phyloP scores from a whole-genome alignment of 2,113 vertebrate genomes.

The Sclerurus mexicanus region DNA sequence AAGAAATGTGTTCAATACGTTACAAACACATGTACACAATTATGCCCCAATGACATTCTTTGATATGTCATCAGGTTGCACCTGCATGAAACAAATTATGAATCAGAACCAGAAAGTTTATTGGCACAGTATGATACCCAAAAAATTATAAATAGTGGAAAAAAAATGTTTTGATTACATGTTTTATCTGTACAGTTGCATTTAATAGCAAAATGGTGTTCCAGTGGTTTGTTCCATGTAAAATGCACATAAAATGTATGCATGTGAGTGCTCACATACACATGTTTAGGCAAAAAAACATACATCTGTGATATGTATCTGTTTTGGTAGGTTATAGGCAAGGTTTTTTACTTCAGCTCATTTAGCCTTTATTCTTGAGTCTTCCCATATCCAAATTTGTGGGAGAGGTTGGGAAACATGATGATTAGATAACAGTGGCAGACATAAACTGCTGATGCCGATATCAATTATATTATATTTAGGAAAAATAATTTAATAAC shows the following conservation, averaged over 20 bases:
- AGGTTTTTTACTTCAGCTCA: background rate
- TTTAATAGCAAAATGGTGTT: background rate
- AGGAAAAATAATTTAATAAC: constrained; percentile 35
- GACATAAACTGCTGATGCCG: constrained; percentile 27
- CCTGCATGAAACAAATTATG: background rate
- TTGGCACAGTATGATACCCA: background rate
- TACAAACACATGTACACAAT: background rate
- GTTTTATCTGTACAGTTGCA: background rate
- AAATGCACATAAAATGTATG: background rate
- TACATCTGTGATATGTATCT: background rate
- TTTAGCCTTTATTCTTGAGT: background rate
- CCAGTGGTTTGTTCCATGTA: background rate
- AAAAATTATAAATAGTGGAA: background rate
- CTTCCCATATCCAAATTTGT: background rate
- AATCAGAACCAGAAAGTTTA: background rate
- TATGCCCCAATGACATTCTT: background rate
- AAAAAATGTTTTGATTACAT: background rate
- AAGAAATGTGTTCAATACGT: background rate
- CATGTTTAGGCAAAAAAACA: background rate
- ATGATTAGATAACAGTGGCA: background rate
- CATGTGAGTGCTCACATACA: background rate
- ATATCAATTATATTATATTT: constrained; percentile 29
- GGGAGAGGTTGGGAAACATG: background rate
- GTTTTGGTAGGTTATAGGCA: background rate
- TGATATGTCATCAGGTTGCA: background rate